Percentiles rank a stretch among this genome's conserved stretches.
Conservation (phyloP, 64 coral and sea anemone species). For the Exaiptasia diaphana region DNA sequence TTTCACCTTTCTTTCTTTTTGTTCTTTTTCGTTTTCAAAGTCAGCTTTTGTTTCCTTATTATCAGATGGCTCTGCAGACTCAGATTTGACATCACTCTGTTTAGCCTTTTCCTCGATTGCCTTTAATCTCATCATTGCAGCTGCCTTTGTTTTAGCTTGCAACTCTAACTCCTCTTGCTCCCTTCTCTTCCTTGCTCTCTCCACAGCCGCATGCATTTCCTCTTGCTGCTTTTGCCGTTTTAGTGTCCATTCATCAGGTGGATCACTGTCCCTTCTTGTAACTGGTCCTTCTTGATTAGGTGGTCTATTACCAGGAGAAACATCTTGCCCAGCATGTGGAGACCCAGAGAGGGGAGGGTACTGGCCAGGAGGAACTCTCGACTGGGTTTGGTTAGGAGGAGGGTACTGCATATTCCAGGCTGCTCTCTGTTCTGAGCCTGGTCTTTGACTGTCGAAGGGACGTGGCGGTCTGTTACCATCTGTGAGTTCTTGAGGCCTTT, state of each 20-base stretch:
- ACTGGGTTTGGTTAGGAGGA: background rate
- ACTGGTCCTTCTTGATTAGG: background rate
- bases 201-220: constrained; percentile 79
- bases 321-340: background rate
- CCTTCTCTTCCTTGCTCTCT: constrained; percentile 78
- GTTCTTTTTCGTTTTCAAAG: background rate
- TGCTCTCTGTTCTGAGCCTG: background rate
- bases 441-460: constrained; percentile 34
- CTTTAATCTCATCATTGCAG: constrained; percentile 64
- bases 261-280: background rate
- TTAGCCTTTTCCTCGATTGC: constrained; percentile 63
- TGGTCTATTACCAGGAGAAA: constrained; percentile 11
- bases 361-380: constrained; percentile 12
- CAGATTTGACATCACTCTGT: constrained; percentile 15
- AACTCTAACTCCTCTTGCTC: constrained; percentile 69
- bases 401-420: constrained; percentile 48
- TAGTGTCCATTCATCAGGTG: background rate
- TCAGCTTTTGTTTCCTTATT: background rate
- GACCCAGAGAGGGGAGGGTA: constrained; percentile 38
- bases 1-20: background rate
- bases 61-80: background rate
- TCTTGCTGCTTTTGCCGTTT: constrained; percentile 36
- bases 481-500: constrained; percentile 27
- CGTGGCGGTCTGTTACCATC: constrained; percentile 19
- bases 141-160: constrained; percentile 64